Evolutionary conservation across 2,113 vertebrate genomes (phyloP).

Genomic region (Myiozetetes cayanensis): DNA sequence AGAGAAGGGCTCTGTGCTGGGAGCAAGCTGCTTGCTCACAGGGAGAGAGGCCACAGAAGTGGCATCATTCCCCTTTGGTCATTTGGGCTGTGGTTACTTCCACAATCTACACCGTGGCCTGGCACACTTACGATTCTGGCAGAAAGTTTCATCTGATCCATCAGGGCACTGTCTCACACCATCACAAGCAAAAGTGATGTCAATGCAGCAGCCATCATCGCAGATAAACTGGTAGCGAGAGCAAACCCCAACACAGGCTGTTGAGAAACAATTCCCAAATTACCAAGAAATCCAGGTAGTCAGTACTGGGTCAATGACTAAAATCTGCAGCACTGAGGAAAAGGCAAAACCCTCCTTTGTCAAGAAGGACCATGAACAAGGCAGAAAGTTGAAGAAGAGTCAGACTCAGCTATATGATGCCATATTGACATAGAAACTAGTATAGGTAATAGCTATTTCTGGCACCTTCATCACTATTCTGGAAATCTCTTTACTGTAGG

Average conservation of each 20-base stretch:
- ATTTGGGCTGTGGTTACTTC: not conserved
- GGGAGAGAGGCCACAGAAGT: not conserved
- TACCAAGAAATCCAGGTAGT: not conserved
- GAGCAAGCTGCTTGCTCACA: not conserved
- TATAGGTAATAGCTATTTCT: not conserved
- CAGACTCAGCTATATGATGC: not conserved
- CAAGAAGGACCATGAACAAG: not conserved
- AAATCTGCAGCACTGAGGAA: not conserved
- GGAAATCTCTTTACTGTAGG: not conserved
- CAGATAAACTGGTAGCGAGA: slow-evolving; percentile 93
- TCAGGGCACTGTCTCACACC: slow-evolving; percentile 90
- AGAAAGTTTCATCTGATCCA: slow-evolving; percentile 93
- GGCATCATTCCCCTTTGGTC: not conserved
- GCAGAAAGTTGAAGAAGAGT: not conserved
- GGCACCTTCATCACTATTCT: not conserved
- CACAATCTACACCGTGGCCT: not conserved
- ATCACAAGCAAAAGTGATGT: slow-evolving; percentile 91
- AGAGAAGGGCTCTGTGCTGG: not conserved
- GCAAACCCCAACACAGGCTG: slow-evolving; percentile 86
- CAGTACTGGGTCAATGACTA: not conserved
- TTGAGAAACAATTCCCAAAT: slow-evolving; percentile 16
- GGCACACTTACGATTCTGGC: slow-evolving; percentile 82
- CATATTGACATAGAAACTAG: not conserved
- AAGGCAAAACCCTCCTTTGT: not conserved
- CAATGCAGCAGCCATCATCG: slow-evolving; percentile 93